phyloP scores from a whole-genome alignment of 2,888 invertebrate species.

The Clivina fossor region DNA sequence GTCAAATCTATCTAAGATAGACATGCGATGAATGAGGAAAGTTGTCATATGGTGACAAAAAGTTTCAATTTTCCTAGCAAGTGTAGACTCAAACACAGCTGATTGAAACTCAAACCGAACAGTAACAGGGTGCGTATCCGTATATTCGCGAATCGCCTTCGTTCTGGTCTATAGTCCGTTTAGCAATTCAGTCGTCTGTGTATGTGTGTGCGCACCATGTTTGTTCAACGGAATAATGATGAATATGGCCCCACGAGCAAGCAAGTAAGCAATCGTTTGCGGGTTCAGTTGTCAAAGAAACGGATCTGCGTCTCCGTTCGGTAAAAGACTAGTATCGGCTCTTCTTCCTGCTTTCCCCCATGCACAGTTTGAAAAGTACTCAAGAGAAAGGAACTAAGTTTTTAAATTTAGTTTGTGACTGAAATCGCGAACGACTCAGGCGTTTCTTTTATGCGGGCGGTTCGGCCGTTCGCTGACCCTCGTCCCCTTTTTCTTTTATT shows the following conservation, averaged over 20 bases:
- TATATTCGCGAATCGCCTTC: too few relatives aligned
- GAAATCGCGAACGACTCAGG: constrained; percentile 32
- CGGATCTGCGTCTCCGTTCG: constrained; percentile 13
- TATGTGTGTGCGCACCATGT: constrained; percentile 14
- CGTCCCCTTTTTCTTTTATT: not conserved
- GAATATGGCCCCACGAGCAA: constrained; percentile 27
- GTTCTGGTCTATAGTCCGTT: constrained; percentile 13
- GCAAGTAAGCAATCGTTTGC: constrained; percentile 40
- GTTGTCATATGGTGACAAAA: too few relatives aligned
- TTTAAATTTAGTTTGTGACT: constrained; percentile 50
- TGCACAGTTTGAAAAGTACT: constrained; percentile 30
- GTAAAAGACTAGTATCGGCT: too few relatives aligned
- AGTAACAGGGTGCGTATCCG: too few relatives aligned
- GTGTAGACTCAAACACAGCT: too few relatives aligned
- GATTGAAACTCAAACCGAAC: too few relatives aligned
- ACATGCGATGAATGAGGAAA: too few relatives aligned
- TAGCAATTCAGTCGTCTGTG: constrained; percentile 20
- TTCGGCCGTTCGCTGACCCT: constrained; percentile 14
- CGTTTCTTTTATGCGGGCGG: constrained; percentile 25
- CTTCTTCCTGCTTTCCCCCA: constrained; percentile 33
- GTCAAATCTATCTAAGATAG: too few relatives aligned
- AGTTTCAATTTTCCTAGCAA: too few relatives aligned
- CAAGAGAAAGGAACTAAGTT: constrained; percentile 45
- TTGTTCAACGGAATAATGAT: constrained; percentile 35
- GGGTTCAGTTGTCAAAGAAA: constrained; percentile 38